Conservation (phyloP, 2,113 vertebrate genomes). For the Junco hyemalis region DNA sequence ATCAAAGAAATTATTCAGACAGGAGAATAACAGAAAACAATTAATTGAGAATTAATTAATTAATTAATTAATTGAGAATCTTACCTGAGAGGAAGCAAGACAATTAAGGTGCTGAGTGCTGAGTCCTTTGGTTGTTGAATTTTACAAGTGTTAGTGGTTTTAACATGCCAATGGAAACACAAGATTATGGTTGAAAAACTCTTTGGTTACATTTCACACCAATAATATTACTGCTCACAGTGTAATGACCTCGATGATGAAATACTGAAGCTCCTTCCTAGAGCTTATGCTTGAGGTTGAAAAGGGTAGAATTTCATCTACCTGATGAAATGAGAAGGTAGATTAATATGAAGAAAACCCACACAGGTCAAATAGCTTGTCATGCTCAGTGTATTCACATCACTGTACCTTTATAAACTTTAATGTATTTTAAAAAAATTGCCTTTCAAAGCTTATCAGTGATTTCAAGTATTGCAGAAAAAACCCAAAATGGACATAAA, state of each 20-base stretch:
- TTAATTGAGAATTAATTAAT: neutral
- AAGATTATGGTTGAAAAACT: neutral
- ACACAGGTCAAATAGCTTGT: neutral
- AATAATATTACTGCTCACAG: neutral
- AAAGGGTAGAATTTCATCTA: neutral
- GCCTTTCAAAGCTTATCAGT: neutral
- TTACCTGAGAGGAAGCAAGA: neutral
- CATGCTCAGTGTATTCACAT: neutral
- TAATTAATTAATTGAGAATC: neutral
- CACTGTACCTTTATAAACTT: neutral
- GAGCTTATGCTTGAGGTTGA: neutral
- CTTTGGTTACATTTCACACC: neutral
- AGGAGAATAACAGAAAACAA: neutral
- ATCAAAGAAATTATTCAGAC: neutral
- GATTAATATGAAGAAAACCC: neutral
- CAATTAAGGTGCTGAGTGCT: neutral
- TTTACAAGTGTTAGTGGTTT: neutral
- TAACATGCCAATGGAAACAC: rapidly evolving
- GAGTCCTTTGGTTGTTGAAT: neutral
- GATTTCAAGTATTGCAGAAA: neutral
- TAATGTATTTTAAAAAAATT: neutral
- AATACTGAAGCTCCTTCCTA: neutral
- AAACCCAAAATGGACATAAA: neutral
- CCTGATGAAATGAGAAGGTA: neutral
- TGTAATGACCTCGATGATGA: neutral